Conservation (phyloP, 1,140 invertebrate species). For the Cyphomyrmex costatus region DNA sequence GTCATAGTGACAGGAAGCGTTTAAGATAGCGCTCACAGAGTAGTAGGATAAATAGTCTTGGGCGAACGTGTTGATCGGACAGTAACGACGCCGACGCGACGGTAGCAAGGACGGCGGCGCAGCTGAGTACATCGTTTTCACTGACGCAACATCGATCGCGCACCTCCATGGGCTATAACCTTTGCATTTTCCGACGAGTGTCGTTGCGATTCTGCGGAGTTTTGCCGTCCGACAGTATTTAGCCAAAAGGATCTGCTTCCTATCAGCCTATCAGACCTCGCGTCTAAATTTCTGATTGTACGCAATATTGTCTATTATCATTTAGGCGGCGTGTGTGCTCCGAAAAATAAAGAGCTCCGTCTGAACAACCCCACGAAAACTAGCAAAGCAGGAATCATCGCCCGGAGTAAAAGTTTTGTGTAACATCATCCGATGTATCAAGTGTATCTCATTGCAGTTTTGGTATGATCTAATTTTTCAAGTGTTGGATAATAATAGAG, state of each 20-base stretch:
- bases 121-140: constrained; percentile 67
- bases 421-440: not conserved
- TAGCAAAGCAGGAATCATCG: not conserved
- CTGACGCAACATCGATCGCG: constrained; percentile 73
- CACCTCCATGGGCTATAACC: constrained; percentile 71
- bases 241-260: not conserved
- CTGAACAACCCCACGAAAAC: constrained; percentile 2
- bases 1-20: not conserved
- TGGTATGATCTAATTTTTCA: not conserved
- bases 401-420: constrained; percentile 13
- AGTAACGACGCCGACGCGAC: constrained; percentile 57
- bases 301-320: not conserved
- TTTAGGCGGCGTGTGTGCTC: not conserved
- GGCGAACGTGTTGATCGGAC: constrained; percentile 12
- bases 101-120: constrained; percentile 56
- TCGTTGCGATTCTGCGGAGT: not conserved
- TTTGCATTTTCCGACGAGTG: constrained; percentile 52
- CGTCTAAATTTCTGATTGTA: not conserved
- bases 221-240: not conserved
- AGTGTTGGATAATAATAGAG: not conserved
- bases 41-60: constrained; percentile 48
- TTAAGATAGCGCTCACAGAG: not conserved
- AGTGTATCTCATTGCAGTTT: not conserved
- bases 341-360: constrained; percentile 21
- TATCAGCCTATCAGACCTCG: too few species aligned